Conservation (phyloP, 2,888 invertebrate genomes). For the Dynastes hyllus region DNA sequence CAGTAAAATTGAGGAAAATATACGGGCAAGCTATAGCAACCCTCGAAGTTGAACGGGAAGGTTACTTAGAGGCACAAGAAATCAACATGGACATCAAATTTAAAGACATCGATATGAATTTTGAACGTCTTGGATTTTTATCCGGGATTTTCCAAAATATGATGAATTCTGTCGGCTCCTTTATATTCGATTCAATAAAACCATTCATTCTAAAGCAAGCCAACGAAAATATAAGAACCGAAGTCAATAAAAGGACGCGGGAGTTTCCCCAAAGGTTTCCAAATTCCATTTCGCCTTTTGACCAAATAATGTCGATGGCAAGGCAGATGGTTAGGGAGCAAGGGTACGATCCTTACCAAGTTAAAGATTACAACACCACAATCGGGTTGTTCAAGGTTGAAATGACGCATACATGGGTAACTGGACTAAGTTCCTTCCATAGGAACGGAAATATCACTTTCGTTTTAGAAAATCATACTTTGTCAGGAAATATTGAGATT, state of each 20-base stretch:
- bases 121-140: constrained; percentile 86
- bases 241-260: constrained; percentile 78
- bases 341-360: constrained; percentile 83
- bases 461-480: constrained; percentile 81
- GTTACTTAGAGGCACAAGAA: constrained; percentile 84
- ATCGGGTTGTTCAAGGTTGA: constrained; percentile 81
- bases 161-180: constrained; percentile 86
- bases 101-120: constrained; percentile 84
- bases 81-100: constrained; percentile 88
- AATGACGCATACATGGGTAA: constrained; percentile 84
- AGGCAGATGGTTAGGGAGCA: constrained; percentile 79
- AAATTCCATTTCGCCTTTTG: constrained; percentile 89
- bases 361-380: constrained; percentile 83
- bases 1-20: constrained; percentile 82
- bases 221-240: constrained; percentile 81
- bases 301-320: constrained; percentile 85
- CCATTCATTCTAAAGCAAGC: constrained; percentile 87
- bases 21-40: constrained; percentile 80
- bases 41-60: constrained; percentile 82
- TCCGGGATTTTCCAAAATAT: constrained; percentile 78
- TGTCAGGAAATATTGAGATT: constrained; percentile 80
- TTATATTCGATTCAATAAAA: constrained; percentile 91
- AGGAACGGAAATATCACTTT: constrained; percentile 86
- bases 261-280: constrained; percentile 83
- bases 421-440: constrained; percentile 87